Evolutionary conservation across 1,140 invertebrate species (phyloP), one percentile per base, ranked within the genome.

Genomic region (Eupeodes corollae): DNA sequence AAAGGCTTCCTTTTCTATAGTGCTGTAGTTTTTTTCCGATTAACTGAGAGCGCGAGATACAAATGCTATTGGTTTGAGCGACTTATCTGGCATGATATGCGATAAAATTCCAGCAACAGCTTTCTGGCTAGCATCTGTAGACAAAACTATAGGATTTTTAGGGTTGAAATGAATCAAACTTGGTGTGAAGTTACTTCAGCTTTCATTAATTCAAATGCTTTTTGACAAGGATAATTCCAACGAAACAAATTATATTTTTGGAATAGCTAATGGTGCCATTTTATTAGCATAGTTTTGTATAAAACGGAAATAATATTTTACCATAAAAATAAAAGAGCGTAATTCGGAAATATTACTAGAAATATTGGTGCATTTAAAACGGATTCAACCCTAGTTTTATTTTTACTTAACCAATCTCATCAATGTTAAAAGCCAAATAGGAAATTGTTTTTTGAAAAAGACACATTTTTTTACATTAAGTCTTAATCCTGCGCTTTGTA

Each of bases 1-100:
- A 11, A 59, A 43, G 2, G 45, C 47, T 47, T 58, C 53, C 40
- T 52, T 52, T 48, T 58, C 52, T 35, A 56, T 33, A 6, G 57
- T 44, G 14, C 46, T 50, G 40, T 56, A 58, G 34, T 54, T 56
- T 47, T 44, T 19, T 42, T 57, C 43, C 16, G 48, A 26, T 41
- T 34, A 16, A 11, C 47, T 46, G 43, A 55, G 42, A 19, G 53
- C 47, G 37, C 49, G 32, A 3, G 51, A 56, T 10, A 42, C 39
- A 44, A 51, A 55, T 13, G 30, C 31, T 26, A 53, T 50, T 26
- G 49, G 52, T 32, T 43, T 34, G 9, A 31, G 6, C 8, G 21
- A 43, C 8, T 33, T 40, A 18, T 40, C 30, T 14, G 35, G 18
- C 32, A 47, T 40, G 11, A 30, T 47, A 16, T 47, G 45, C 12